A percentile compares a stretch with the other conserved stretches of the same genome.
Conservation (phyloP, 2,888 invertebrate genomes). For the Aspidapion aeneum region DNA sequence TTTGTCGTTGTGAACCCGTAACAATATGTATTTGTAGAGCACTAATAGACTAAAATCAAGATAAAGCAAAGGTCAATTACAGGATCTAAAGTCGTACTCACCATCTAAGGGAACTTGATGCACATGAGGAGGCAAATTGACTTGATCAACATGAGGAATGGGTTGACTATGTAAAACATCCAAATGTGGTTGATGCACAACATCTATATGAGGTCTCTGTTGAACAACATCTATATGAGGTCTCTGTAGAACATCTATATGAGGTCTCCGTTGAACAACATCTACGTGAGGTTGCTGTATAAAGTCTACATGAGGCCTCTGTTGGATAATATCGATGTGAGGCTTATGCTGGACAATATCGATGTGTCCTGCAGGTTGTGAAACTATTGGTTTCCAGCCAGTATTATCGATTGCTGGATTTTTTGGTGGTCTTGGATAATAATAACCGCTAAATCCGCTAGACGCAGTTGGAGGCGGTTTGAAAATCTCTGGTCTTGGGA, state of each 20-base stretch:
- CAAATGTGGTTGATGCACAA: not conserved
- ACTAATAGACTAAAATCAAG: too few relatives aligned
- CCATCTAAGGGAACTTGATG: not conserved
- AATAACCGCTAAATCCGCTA: not conserved
- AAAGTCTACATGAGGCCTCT: not conserved
- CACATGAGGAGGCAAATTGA: slow-evolving; percentile 13
- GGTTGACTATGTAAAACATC: slow-evolving; percentile 26
- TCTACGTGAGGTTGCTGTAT: not conserved
- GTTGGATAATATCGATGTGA: not conserved
- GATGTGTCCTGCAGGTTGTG: not conserved
- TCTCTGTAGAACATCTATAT: not conserved
- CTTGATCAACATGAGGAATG: slow-evolving; percentile 29
- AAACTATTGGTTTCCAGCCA: not conserved
- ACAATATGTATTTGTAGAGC: too few relatives aligned
- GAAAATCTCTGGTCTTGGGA: slow-evolving; percentile 34
- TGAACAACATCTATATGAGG: not conserved
- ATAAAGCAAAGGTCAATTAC: too few relatives aligned
- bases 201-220: not conserved
- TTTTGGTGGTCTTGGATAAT: slow-evolving; percentile 3
- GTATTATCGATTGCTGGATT: slow-evolving; percentile 9
- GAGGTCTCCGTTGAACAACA: not conserved
- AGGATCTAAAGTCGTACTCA: not conserved
- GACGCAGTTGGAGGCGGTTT: slow-evolving; percentile 19
- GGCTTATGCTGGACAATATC: not conserved
- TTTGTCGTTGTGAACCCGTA: too few relatives aligned